A percentile compares a stretch with the other conserved stretches of the same genome.
phyloP scores from a whole-genome alignment of 2,797 vertebrate genomes.

The Sebastes hopkinsi region DNA sequence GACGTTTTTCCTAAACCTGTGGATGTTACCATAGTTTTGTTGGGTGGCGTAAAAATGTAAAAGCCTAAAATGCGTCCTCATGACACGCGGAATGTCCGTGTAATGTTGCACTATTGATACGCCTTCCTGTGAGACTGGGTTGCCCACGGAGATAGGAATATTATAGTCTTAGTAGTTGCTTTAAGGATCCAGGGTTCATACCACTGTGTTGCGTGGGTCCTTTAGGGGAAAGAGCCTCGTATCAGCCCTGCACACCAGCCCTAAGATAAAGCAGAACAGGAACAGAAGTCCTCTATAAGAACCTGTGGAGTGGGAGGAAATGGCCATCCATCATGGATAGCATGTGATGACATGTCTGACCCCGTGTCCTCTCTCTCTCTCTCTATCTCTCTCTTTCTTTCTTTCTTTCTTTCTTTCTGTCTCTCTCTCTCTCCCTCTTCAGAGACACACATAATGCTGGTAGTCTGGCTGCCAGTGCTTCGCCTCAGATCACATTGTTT shows the following conservation, averaged over 20 bases:
- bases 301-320: conserved; percentile 31
- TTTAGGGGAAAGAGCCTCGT: neutral
- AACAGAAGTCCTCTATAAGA: conserved; percentile 13
- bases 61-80: too few species aligned
- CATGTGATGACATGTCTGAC: conserved; percentile 53
- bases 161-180: neutral
- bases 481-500: conserved; percentile 3
- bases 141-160: neutral
- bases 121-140: too few species aligned
- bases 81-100: too few species aligned
- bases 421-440: neutral
- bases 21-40: too few species aligned
- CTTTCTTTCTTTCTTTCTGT: neutral
- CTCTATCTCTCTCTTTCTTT: too few species aligned
- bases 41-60: too few species aligned
- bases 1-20: too few species aligned
- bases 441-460: neutral
- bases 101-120: too few species aligned
- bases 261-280: neutral
- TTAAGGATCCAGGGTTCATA: neutral
- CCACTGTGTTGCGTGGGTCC: neutral
- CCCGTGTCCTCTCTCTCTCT: conserved; percentile 4
- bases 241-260: neutral
- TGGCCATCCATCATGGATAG: conserved; percentile 46
- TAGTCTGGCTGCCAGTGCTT: neutral